A percentile compares a stretch with the other conserved stretches of the same genome.
phyloP scores from a whole-genome alignment of 2,888 invertebrate species.

The Drosophila kambysellisi region DNA sequence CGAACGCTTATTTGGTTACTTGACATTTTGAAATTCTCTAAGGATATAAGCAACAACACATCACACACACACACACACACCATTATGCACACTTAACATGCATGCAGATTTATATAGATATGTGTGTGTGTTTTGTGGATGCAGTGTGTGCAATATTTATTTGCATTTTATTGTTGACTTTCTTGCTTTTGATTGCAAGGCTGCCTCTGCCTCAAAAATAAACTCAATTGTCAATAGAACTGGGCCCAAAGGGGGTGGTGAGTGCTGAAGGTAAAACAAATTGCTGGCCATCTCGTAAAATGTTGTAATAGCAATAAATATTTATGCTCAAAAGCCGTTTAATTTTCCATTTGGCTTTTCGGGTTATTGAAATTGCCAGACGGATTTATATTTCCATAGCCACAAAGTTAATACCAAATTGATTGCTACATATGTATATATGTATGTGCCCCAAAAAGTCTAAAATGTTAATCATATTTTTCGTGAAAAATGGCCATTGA shows the following conservation, averaged over 20 bases:
- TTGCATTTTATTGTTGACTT: conserved; percentile 71
- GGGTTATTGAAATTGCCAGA: conserved; percentile 72
- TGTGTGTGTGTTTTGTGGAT: conserved; percentile 3
- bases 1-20: conserved; percentile 72
- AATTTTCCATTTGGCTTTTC: conserved; percentile 70
- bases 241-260: background rate
- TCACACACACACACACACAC: background rate
- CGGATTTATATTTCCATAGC: conserved; percentile 55
- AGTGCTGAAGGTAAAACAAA: conserved; percentile 35
- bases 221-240: conserved; percentile 49
- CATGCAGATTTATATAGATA: background rate
- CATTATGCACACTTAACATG: background rate
- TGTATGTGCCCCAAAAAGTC: background rate
- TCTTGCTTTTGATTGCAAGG: conserved; percentile 67
- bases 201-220: conserved; percentile 30
- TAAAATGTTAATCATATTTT: conserved; percentile 45
- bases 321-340: conserved; percentile 70
- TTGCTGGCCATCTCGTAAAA: conserved; percentile 58
- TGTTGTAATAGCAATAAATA: conserved; percentile 75
- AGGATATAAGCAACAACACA: conserved; percentile 30
- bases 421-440: conserved; percentile 56
- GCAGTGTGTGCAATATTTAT: conserved; percentile 61
- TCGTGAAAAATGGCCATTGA: conserved; percentile 44
- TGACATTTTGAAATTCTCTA: conserved; percentile 70
- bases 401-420: conserved; percentile 73